These are phyloP conservation scores for Anthopleura xanthogrammica DNA, from an alignment of 92 coral and sea anemone species.

Conservation along the genomic window DNA sequence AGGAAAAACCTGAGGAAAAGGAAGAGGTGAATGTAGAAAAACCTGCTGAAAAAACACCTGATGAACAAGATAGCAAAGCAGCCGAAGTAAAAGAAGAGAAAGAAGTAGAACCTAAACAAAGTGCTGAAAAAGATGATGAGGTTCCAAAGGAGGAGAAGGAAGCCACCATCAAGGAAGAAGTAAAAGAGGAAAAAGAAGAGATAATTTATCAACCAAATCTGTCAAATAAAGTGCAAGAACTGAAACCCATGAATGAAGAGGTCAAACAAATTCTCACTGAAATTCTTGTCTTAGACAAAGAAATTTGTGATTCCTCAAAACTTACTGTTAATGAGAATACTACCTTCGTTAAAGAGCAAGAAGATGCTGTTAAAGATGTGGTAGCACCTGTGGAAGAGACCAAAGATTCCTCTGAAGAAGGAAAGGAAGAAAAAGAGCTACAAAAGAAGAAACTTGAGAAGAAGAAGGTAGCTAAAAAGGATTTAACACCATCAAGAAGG, in stretches of 20 bases:
- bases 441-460: neutral
- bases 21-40: neutral
- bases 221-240: neutral
- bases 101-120: neutral
- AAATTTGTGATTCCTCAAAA: constrained; percentile 9
- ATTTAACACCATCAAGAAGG: constrained; percentile 34
- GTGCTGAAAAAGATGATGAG: neutral
- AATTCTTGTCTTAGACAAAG: constrained; percentile 25
- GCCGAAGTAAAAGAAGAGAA: constrained; percentile 9
- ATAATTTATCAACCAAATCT: neutral
- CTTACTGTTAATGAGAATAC: neutral
- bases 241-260: neutral
- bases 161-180: constrained; percentile 6
- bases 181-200: constrained; percentile 6
- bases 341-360: constrained; percentile 12
- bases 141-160: neutral
- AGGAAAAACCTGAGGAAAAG: neutral
- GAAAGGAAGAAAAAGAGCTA: neutral
- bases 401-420: neutral
- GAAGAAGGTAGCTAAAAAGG: constrained; percentile 22
- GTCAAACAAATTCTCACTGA: constrained; percentile 19
- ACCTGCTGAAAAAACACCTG: neutral
- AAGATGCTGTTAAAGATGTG: neutral
- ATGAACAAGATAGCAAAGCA: neutral
- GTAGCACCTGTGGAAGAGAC: constrained; percentile 9